Base-by-base conservation (phyloP, 2,797 vertebrate genomes). In the Anomalospiza imberbis region DNA sequence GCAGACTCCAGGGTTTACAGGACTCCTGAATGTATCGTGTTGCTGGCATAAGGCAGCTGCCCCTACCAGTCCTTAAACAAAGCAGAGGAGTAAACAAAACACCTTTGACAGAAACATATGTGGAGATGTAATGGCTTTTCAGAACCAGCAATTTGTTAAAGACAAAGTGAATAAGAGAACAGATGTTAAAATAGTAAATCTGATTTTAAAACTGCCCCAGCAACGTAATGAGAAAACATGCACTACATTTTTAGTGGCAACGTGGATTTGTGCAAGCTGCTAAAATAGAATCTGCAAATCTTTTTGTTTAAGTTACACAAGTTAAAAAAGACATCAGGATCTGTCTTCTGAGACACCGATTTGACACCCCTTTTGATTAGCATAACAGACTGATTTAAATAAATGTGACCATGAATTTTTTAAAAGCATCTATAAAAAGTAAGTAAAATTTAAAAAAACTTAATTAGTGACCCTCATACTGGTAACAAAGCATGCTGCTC, bases 391-490 rank as follows among this genome's bases (percentile, higher is more conserved):
- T 50, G n/a, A 93, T 89, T 93, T 96, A 98, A 97, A 96, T 96
- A 97, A 95, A 96, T 2, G 93, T 82, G 82, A 93, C 62, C 72
- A 96, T 96, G 80, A 89, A 75, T 74, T 90, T 93, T 96, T 96
- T 88, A 97, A 98, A 97, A 97, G 94, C 94, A 96, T 97, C 96
- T 97, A 94, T 95, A 97, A 97, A 98, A 98, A 97, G 95, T 89
- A 97, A 96, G 88, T 91, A 85, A 93, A 92, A 93, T 96, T 90
- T 96, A 45, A 96, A 97, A 97, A 97, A 97, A 95, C 89, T 93
- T 76, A 96, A 95, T 95, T 91, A 89, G 96, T 63, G 85, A 94
- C 94, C 83, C 95, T 96, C 29, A 7, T 77, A 93, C 88, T 93
- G 88, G 92, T 91, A 96, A 95, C 75, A 60, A 94, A 94, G 84